A percentile compares a stretch with the other conserved stretches of the same genome.
phyloP scores from a whole-genome alignment of 35 echinoderm and acorn worm species.

The Apostichopus californicus region DNA sequence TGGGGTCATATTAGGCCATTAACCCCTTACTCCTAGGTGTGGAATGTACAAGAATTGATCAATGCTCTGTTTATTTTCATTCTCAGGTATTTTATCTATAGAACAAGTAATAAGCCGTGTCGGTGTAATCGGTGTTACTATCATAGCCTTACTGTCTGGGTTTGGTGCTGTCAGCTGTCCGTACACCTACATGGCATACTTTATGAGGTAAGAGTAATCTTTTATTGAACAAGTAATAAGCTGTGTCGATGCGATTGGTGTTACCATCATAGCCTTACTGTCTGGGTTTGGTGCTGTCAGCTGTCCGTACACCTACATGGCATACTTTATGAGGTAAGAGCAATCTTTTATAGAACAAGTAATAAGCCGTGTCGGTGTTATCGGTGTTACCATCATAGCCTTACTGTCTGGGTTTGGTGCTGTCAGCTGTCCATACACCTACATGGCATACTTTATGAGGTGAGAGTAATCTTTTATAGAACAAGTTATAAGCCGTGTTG shows the following conservation, averaged over 20 bases:
- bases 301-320: no score
- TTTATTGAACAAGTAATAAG: conserved; percentile 56
- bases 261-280: conserved; percentile 49
- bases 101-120: conserved; percentile 97
- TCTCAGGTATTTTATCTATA: conserved; percentile 90
- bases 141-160: conserved; percentile 19
- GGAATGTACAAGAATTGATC: no score
- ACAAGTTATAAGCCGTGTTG: conserved; percentile 95
- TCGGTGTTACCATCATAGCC: no score
- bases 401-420: conserved; percentile 85
- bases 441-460: conserved; percentile 97
- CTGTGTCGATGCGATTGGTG: conserved; percentile 65
- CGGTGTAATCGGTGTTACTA: conserved; percentile 69
- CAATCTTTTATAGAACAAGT: no score
- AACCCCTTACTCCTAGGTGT: no score
- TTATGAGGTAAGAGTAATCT: no score
- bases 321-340: conserved; percentile 93
- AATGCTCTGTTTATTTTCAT: not conserved
- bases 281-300: no score
- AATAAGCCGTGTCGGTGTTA: no score
- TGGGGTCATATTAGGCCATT: no score
- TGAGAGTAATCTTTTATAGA: conserved; percentile 75
- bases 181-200: no score
- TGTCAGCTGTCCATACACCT: conserved; percentile 62
- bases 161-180: no score